Evolutionary conservation across 2,888 invertebrate species (phyloP).

Genomic region (Deroplatys truncata): DNA sequence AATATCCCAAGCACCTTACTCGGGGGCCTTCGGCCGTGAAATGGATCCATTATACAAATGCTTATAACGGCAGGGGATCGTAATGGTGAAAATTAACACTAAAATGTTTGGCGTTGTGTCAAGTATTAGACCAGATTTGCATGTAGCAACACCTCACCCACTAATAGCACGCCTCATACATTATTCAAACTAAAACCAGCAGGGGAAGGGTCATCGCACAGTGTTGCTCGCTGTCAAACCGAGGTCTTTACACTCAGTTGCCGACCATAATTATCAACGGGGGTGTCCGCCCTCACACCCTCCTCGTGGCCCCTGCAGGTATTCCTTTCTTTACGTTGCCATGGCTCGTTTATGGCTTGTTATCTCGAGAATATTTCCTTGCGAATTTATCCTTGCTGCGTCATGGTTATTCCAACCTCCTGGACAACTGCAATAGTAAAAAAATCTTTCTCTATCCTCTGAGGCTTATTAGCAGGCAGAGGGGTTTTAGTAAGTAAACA

Average conservation of each 20-base stretch:
- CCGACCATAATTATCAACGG: constrained; percentile 2
- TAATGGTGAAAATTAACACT: neutral
- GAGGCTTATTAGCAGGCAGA: no score
- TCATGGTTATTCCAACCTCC: no score
- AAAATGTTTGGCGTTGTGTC: neutral
- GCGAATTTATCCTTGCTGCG: no score
- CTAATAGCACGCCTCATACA: neutral
- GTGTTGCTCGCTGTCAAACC: constrained; percentile 11
- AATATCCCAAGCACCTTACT: neutral
- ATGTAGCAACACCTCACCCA: neutral
- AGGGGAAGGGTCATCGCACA: neutral
- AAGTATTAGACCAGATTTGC: constrained; percentile 3
- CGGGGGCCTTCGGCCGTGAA: neutral
- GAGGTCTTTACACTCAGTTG: constrained; percentile 12
- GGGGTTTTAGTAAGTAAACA: no score
- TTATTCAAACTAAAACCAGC: neutral
- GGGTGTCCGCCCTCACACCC: no score
- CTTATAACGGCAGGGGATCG: neutral
- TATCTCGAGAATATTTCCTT: no score
- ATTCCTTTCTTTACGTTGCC: neutral
- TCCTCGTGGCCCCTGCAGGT: neutral
- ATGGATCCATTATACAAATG: neutral
- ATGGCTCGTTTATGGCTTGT: neutral
- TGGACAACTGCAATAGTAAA: no score
- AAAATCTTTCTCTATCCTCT: no score